Base-by-base conservation (phyloP, 2,797 vertebrate genomes). In the Pelobates cultripes region DNA sequence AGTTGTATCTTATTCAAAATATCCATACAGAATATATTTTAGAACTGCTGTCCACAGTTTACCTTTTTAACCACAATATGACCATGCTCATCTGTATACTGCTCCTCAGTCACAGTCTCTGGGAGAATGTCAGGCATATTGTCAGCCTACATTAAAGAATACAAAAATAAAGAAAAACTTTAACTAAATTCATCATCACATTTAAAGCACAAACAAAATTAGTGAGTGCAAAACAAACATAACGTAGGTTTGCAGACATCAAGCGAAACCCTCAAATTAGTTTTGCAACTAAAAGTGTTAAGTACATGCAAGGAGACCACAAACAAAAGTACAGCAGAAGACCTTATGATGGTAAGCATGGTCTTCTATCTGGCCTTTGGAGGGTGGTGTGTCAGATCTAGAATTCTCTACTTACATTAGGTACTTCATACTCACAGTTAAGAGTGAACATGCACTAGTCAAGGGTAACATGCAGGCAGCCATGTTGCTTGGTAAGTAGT, bases 41-140 rank as follows among this genome's bases (percentile, higher is more conserved):
- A 28, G 28, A 28, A 28, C 28, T 28, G 28, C 28, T 28, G 28
- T 2, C 0, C n/a, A 53, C 13, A 40, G 1, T 47, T 57, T 94
- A 98, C 98, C 92, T 99, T 99, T 89, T 96, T 99, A 10, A 96
- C 92, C n/a, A 99, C 97, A 10, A 93, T 94, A 90, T 98, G 96
- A 53, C 98, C 97, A 0, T 96, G 92, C 82, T 98, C 96, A 51
- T 99, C 98, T 0, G 90, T 95, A 77, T 97, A 99, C 74, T 97
- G 93, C 89, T 99, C 97, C 81, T 99, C 97, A 2, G 97, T 98
- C 86, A 97, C 94, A 0, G 93, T 93, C 90, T 98, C 96, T 15
- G 95, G 88, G 53, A 93, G 94, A 79, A 98, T 94, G 51, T 99
- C 96, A 77, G 96, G 95, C 84, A 99, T 91, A 4, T 93, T 91